Conservation (phyloP, 2,113 vertebrate species). For the Zosterops japonicus region DNA sequence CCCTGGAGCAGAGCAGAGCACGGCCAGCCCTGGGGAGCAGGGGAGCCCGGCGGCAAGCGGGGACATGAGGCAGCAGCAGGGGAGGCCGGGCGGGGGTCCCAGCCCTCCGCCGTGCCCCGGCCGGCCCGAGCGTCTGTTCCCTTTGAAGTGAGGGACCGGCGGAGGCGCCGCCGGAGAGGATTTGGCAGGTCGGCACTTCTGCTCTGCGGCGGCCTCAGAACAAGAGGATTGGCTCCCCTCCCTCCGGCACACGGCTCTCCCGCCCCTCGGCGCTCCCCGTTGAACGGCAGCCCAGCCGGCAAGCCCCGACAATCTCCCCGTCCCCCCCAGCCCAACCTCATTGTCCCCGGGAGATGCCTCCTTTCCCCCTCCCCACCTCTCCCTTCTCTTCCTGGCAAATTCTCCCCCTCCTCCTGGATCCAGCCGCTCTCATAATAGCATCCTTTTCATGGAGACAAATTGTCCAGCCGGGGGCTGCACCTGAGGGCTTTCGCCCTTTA, state of each 20-base stretch:
- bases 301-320: slow-evolving; percentile 18
- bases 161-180: slow-evolving; percentile 10
- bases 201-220: slow-evolving; percentile 43
- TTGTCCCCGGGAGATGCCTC: slow-evolving; percentile 59
- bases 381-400: slow-evolving; percentile 41
- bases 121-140: slow-evolving; percentile 13
- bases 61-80: neutral
- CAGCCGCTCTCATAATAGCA: slow-evolving; percentile 81
- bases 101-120: neutral
- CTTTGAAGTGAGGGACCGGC: slow-evolving; percentile 7
- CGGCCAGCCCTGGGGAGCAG: rapidly evolving
- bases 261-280: neutral
- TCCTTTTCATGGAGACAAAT: slow-evolving; percentile 87
- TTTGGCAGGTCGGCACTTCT: slow-evolving; percentile 54
- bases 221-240: slow-evolving; percentile 58
- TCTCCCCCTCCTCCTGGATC: slow-evolving; percentile 77
- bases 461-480: slow-evolving; percentile 83
- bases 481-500: slow-evolving; percentile 85
- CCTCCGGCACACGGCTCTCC: slow-evolving; percentile 58
- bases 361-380: slow-evolving; percentile 45
- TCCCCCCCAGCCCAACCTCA: slow-evolving; percentile 17
- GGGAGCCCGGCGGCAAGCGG: neutral
- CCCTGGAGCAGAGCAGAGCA: neutral
- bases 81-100: neutral
- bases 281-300: slow-evolving; percentile 10